Conservation (phyloP, 2,888 invertebrate genomes). For the Scelioninae gen. 1 region DNA sequence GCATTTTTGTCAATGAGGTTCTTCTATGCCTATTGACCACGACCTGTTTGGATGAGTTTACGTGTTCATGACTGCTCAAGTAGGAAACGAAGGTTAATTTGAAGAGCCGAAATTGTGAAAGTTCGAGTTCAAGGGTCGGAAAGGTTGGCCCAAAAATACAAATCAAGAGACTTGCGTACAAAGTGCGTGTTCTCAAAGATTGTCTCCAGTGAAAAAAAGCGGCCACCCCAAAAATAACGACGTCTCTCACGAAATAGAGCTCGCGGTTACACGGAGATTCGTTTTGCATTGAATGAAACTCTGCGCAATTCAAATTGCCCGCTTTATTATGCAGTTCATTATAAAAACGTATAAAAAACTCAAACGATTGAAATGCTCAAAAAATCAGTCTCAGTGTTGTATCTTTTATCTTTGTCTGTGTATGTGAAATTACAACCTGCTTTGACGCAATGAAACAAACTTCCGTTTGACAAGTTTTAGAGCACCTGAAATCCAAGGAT, state of each 20-base stretch:
- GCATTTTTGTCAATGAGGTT: too few species aligned
- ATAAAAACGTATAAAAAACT: slow-evolving; percentile 58
- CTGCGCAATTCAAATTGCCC: slow-evolving; percentile 45
- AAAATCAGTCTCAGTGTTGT: slow-evolving; percentile 64
- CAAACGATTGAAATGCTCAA: slow-evolving; percentile 53
- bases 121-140: too few species aligned
- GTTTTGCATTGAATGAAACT: slow-evolving; percentile 44
- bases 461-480: neutral
- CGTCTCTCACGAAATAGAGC: slow-evolving; percentile 47
- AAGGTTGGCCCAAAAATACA: slow-evolving; percentile 26
- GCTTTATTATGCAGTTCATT: slow-evolving; percentile 43
- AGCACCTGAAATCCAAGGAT: slow-evolving; percentile 40
- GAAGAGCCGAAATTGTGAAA: too few species aligned
- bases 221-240: slow-evolving; percentile 46
- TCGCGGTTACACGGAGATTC: slow-evolving; percentile 30
- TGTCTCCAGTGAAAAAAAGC: slow-evolving; percentile 52
- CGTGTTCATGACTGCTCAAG: too few species aligned
- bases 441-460: slow-evolving; percentile 39
- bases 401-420: slow-evolving; percentile 11
- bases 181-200: slow-evolving; percentile 46
- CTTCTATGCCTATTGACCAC: too few species aligned
- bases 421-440: slow-evolving; percentile 45
- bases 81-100: too few species aligned
- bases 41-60: too few species aligned
- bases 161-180: slow-evolving; percentile 30